Evolutionary conservation across 2,113 vertebrate genomes (phyloP), one percentile per base, ranked within the genome.

Genomic region (Pollachius pollachius): DNA sequence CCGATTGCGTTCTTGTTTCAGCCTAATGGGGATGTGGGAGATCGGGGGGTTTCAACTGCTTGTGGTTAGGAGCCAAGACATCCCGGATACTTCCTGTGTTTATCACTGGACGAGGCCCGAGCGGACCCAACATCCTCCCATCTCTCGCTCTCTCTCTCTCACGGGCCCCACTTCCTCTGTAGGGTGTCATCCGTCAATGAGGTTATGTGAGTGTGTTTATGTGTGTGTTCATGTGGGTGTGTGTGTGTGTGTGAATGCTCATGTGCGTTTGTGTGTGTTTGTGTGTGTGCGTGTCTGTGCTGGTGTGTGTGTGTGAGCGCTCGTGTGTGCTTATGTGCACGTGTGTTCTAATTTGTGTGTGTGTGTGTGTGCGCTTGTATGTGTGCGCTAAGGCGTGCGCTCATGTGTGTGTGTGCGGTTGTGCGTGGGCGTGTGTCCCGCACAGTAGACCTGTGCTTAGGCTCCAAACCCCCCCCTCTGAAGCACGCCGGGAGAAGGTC

Each of bases 21-120:
- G 37, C 15, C 54, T 57, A n/a, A n/a, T 16, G n/a, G 54, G 67
- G 67, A 54, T 48, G 7, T 17, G 54, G 54, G n/a, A 17, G 59
- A 61, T 5, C 0, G 23, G 57, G 54, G 70, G 23, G 34, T 69
- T 69, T 65, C 72, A 89, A 86, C 86, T 89, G 88, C 82, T 88
- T 88, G 75, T 75, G 83, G 80, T 88, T 91, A 87, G 41, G 18
- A 78, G 74, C 12, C 52, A 75, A 77, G 56, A 89, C 85, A 87
- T 86, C 73, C 81, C 37, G 79, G 71, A 69, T 69, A 77, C 84
- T 88, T 85, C 79, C 83, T 84, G 84, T 89, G 84, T 91, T 92
- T 88, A 90, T 86, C 82, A 81, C 70, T 86, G 75, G 52, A 67
- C 19, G 62, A 69, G 57, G 41, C 64, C 68, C 68, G 75, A 71